phyloP scores from a whole-genome alignment of 2,888 invertebrate species.

The Ochropleura leucogaster region DNA sequence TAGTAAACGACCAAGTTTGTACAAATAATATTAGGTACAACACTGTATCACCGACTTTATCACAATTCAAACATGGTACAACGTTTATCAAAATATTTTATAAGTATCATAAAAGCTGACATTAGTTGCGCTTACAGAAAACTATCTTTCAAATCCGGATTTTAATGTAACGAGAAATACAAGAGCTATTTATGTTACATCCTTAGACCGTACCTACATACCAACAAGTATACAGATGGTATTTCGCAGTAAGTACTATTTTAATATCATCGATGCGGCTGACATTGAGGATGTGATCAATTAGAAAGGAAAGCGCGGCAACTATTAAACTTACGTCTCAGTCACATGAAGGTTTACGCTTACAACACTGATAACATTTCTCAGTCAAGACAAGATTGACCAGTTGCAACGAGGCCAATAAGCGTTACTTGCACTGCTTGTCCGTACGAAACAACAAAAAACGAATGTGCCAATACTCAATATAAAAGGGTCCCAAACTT shows the following conservation, averaged over 20 bases:
- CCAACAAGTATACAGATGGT: conserved; percentile 38
- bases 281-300: conserved; percentile 63
- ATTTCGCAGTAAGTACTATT: conserved; percentile 44
- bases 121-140: conserved; percentile 28
- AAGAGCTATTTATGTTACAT: conserved; percentile 40
- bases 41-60: conserved; percentile 30
- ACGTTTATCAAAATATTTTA: conserved; percentile 23
- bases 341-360: conserved; percentile 65
- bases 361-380: conserved; percentile 69
- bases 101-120: conserved; percentile 26
- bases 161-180: conserved; percentile 44
- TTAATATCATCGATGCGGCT: conserved; percentile 34
- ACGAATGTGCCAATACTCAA: conserved; percentile 62
- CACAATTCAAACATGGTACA: conserved; percentile 37
- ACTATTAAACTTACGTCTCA: conserved; percentile 62
- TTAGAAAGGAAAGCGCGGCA: conserved; percentile 71
- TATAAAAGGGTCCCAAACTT: conserved; percentile 67
- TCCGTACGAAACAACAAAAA: conserved; percentile 58
- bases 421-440: conserved; percentile 60
- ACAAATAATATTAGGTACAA: conserved; percentile 25
- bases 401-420: conserved; percentile 71
- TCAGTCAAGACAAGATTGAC: conserved; percentile 70
- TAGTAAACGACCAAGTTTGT: conserved; percentile 14
- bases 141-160: conserved; percentile 41
- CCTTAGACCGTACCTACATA: conserved; percentile 17